These are phyloP conservation scores for Oscheius sp. DNA, from an alignment of 1,140 invertebrate species.

Conservation along the genomic window DNA sequence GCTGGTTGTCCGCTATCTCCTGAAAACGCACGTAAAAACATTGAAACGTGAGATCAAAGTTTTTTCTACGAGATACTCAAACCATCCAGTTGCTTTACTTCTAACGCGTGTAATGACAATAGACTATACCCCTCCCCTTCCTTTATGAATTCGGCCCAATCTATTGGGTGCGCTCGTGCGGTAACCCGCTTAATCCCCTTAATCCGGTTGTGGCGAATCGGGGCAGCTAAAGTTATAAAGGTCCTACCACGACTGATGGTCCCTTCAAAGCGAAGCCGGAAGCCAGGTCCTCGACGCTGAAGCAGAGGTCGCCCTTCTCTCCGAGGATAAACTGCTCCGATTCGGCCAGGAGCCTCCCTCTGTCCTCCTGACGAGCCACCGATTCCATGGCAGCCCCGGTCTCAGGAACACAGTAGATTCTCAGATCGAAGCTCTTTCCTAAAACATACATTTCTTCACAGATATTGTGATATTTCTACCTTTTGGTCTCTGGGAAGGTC, in stretches of 20 bases:
- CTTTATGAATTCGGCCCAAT: too few species aligned
- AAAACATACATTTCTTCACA: too few species aligned
- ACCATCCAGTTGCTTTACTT: too few species aligned
- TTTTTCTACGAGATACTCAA: constrained; percentile 22
- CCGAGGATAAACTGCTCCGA: constrained; percentile 48
- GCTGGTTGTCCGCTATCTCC: constrained; percentile 53
- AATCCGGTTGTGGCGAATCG: too few species aligned
- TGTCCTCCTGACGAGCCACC: constrained; percentile 52
- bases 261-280: constrained; percentile 36
- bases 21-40: too few species aligned
- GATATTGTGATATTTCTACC: too few species aligned
- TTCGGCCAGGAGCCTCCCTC: constrained; percentile 47
- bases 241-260: constrained; percentile 19
- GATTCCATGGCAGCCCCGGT: constrained; percentile 52
- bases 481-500: constrained; percentile 16
- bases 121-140: too few species aligned
- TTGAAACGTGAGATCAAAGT: too few species aligned
- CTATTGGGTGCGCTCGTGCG: too few species aligned
- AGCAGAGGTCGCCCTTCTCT: constrained; percentile 49
- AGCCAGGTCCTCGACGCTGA: constrained; percentile 52
- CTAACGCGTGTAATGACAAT: too few species aligned
- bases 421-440: constrained; percentile 36
- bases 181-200: too few species aligned
- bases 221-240: too few species aligned
- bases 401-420: constrained; percentile 57